Evolutionary conservation across 2,888 invertebrate genomes (phyloP).

Genomic region (Kuschelorhynchus macadamiae): DNA sequence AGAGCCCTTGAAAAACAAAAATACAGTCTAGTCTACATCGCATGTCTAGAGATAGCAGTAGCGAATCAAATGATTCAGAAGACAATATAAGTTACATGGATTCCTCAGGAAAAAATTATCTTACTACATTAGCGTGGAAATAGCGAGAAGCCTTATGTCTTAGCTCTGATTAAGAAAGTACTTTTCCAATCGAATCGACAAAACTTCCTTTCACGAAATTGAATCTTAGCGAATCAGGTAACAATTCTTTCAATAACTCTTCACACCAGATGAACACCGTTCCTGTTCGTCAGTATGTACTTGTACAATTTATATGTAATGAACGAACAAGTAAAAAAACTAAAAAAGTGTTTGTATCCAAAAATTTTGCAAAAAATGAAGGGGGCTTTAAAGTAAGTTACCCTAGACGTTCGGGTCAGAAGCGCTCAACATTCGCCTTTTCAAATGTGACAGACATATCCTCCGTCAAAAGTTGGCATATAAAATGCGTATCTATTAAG

Average conservation of each 20-base stretch:
- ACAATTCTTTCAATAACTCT: too few species aligned
- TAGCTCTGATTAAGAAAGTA: neutral
- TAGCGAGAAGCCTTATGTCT: too few species aligned
- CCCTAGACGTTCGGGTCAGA: too few species aligned
- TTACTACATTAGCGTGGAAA: too few species aligned
- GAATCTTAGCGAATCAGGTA: neutral
- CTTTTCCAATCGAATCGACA: neutral
- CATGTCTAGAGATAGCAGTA: neutral
- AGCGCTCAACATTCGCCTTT: neutral
- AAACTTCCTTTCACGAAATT: neutral
- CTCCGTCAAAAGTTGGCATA: neutral
- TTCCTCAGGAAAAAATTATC: too few species aligned
- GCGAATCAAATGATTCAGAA: neutral
- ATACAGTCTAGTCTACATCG: neutral
- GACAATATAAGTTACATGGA: too few species aligned
- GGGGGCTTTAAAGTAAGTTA: constrained; percentile 4
- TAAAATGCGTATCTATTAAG: neutral
- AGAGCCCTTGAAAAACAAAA: neutral
- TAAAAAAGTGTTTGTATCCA: constrained; percentile 1
- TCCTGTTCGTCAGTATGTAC: neutral
- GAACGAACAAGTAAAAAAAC: neutral
- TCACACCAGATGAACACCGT: too few species aligned
- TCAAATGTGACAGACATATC: neutral
- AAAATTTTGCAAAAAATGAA: constrained; percentile 4
- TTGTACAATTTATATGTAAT: neutral